Evolutionary conservation across 2,797 vertebrate species (phyloP), one percentile per base, ranked within the genome.

Genomic region (Ataeniobius toweri): DNA sequence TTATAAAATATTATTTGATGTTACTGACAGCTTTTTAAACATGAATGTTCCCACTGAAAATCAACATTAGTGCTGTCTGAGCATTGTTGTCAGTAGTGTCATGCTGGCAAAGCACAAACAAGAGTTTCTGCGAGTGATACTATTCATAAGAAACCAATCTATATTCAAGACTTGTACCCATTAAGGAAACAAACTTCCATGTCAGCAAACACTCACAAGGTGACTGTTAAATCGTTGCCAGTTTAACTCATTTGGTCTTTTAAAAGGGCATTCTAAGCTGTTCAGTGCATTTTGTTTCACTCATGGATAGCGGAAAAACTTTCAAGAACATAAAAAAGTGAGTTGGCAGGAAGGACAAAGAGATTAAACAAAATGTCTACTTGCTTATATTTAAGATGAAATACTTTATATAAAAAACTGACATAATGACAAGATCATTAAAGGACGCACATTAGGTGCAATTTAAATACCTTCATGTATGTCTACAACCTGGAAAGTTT

Each of bases 151-250:
- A 58, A 78, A 24, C 41, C 61, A 22, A 59, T 70, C 61, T 73
- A 61, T n/a, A 67, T 13, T 41, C 65, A 83, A 61, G 39, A 67
- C 67, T 61, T 53, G 65, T 36, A 67, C 28, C 31, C 67, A 48
- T 80, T 83, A 77, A 65, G 6, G 10, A 70, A 51, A 41, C 50
- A 74, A 69, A 80, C 72, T 6, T 78, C 74, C 39, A 78, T 0
- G 76, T 80, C 87, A 83, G 76, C 79, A 82, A 75, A 83, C 50
- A 8, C 9, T 59, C 68, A 68, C 84, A 89, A 87, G 71, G 81
- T 44, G 65, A 67, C 65, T 39, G 20, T 14, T 9, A 44, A 26
- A 71, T 55, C 74, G 72, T 83, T 83, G 75, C 61, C 39, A 59
- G 72, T 80, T 84, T 82, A 72, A 79, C 61, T 83, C 61, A 78